A percentile compares a stretch with the other conserved stretches of the same genome.
These are phyloP conservation scores for Chascanopsetta lugubris DNA, from an alignment of 2,113 vertebrate genomes.

Conservation along the genomic window DNA sequence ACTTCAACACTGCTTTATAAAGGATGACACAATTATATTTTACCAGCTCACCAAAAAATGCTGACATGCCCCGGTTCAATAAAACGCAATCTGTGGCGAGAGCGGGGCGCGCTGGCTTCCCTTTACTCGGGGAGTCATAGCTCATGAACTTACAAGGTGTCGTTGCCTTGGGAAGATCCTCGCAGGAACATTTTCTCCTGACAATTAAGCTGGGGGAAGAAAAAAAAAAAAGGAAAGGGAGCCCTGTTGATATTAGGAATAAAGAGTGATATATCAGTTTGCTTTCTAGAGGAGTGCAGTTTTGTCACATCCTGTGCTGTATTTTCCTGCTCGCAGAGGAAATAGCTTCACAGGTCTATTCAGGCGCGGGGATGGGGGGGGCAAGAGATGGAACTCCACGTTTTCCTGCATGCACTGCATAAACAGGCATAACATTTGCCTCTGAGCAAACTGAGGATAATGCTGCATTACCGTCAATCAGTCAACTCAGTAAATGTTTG, in stretches of 20 bases:
- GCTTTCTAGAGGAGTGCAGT: slow-evolving; percentile 15
- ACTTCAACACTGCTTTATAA: slow-evolving; percentile 83
- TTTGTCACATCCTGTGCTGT: slow-evolving; percentile 2
- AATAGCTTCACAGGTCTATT: slow-evolving; percentile 32
- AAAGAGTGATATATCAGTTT: slow-evolving; percentile 46
- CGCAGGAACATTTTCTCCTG: slow-evolving; percentile 40
- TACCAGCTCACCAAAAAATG: slow-evolving; percentile 82
- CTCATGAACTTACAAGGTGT: slow-evolving; percentile 64
- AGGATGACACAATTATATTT: slow-evolving; percentile 86
- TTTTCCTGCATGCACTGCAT: slow-evolving; percentile 32
- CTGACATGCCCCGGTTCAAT: slow-evolving; percentile 81
- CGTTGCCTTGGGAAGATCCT: slow-evolving; percentile 46
- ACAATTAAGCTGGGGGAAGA: slow-evolving; percentile 53
- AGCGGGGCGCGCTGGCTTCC: slow-evolving; percentile 53
- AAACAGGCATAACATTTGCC: slow-evolving; percentile 58
- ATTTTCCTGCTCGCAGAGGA: slow-evolving; percentile 1
- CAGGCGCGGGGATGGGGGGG: no score
- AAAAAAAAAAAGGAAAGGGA: slow-evolving; percentile 6
- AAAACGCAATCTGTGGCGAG: slow-evolving; percentile 76
- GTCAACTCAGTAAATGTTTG: slow-evolving; percentile 62
- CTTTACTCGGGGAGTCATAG: slow-evolving; percentile 63
- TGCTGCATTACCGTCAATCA: slow-evolving; percentile 70
- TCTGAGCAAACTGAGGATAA: slow-evolving; percentile 64
- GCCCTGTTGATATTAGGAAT: slow-evolving; percentile 29
- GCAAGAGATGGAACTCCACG: slow-evolving; percentile 31